Base-by-base conservation (phyloP, 2,113 vertebrate genomes). In the Tupaia tana region DNA sequence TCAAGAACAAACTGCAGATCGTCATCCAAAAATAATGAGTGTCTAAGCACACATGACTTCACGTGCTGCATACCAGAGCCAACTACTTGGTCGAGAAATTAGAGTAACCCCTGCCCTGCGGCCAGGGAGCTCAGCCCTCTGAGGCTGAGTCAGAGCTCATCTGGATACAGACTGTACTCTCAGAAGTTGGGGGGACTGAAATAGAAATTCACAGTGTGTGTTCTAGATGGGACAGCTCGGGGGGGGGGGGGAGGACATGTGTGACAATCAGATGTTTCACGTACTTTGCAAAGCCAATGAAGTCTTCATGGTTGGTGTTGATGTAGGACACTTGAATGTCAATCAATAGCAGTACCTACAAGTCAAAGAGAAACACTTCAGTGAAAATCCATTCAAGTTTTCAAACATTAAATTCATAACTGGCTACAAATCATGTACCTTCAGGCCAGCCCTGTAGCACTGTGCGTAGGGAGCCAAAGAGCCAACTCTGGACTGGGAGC, bases 301-400 rank as follows among this genome's bases (percentile, higher is more conserved):
- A 99, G 96, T 99, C 99, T 97, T 99, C 99, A 0, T 99, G 99
- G 97, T 99, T 99, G 88, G 99, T 99, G 91, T 99, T 99, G 96
- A 99, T 99, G 94, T 99, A 99, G 92, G 99, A 99, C 31, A 99
- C 98, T 96, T 99, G 99, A 89, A 99, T 99, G 95, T 99, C 99
- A 96, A 99, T 99, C 96, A 99, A 96, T 43, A 99, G 96, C 94
- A 99, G 97, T 66, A 99, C 99, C 99, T 99, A 18, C 85, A 93
- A 90, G 56, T 71, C 83, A 74, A 74, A 75, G 56, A 97, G 9
- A 91, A 92, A 79, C 56, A 0, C 34, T 84, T 81, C 34, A 70
- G 13, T 86, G 27, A 95, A 70, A 78, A 95, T 19, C 80, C 61
- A 43, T 11, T 27, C 74, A 86, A 90, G 93, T 25, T 6, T 1